Conservation (phyloP, 2,113 vertebrate species). For the Lamprologus ornatipinnis region DNA sequence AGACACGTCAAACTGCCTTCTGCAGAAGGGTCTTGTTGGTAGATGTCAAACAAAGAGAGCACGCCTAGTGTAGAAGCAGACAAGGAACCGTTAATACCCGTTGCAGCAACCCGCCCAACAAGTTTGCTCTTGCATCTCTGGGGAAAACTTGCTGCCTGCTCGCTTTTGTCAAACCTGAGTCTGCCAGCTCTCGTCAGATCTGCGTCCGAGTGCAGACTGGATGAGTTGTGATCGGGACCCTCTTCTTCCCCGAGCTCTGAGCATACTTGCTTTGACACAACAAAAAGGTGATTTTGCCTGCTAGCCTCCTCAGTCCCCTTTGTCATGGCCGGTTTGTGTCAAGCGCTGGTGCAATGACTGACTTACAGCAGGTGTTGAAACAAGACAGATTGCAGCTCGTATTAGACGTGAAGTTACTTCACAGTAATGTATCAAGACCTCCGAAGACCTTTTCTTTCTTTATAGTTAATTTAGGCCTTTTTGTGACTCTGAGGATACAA, state of each 20-base stretch:
- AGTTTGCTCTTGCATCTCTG: constrained; percentile 10
- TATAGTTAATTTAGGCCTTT: neutral
- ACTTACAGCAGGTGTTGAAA: constrained; percentile 22
- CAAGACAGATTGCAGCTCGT: neutral
- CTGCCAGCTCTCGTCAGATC: neutral
- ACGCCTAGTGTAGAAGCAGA: neutral
- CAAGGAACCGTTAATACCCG: neutral
- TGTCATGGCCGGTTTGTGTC: constrained; percentile 43
- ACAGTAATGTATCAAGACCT: neutral
- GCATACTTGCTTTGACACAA: constrained; percentile 34
- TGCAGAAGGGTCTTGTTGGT: neutral
- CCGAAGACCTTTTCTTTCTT: neutral
- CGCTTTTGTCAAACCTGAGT: neutral
- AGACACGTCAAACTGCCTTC: neutral
- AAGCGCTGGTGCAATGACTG: neutral
- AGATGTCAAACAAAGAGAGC: neutral
- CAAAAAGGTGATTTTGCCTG: constrained; percentile 46
- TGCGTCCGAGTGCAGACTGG: neutral
- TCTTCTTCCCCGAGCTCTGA: constrained; percentile 14
- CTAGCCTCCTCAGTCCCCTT: constrained; percentile 4
- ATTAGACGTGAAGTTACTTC: neutral
- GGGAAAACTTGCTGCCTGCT: neutral
- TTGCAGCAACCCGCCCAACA: constrained; percentile 4
- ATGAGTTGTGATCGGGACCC: constrained; percentile 42
- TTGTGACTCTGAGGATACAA: neutral